Evolutionary conservation across 2,797 vertebrate genomes (phyloP).

Genomic region (Sebastes glaucus): DNA sequence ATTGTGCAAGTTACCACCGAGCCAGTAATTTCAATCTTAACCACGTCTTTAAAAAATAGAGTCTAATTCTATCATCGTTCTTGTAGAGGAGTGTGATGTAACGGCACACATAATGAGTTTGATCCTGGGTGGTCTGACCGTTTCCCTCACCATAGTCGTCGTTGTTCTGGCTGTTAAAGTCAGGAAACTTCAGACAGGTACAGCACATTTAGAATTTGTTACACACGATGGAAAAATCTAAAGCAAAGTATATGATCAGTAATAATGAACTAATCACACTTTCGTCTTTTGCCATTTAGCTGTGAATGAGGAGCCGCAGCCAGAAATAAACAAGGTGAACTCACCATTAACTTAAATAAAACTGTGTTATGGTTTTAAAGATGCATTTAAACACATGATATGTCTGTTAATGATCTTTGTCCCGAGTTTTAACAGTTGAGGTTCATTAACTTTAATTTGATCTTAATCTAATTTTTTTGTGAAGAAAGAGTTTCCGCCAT

Average conservation of each 20-base stretch:
- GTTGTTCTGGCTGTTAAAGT: not conserved
- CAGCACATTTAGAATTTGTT: not conserved
- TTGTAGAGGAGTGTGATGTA: not conserved
- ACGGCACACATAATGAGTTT: not conserved
- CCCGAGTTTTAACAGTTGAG: not conserved
- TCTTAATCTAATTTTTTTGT: no score
- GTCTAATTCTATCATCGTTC: not conserved
- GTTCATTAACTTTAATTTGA: not conserved
- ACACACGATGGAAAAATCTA: not conserved
- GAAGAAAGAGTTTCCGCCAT: no score
- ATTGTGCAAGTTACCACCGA: not conserved
- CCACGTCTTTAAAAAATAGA: not conserved
- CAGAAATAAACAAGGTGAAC: slow-evolving; percentile 2
- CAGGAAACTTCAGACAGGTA: not conserved
- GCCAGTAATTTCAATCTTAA: not conserved
- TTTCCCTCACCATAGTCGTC: not conserved
- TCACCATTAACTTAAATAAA: not conserved
- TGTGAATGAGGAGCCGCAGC: not conserved
- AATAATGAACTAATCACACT: not conserved
- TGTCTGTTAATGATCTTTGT: rapidly evolving
- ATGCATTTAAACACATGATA: rapidly evolving
- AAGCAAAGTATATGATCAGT: not conserved
- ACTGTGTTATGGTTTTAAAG: not conserved
- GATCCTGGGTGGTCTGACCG: not conserved
- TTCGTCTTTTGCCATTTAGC: slow-evolving; percentile 1